Percentiles rank a stretch among this genome's conserved stretches.
phyloP scores from a whole-genome alignment of 2,113 vertebrate genomes.

The Genyomyrus donnyi region DNA sequence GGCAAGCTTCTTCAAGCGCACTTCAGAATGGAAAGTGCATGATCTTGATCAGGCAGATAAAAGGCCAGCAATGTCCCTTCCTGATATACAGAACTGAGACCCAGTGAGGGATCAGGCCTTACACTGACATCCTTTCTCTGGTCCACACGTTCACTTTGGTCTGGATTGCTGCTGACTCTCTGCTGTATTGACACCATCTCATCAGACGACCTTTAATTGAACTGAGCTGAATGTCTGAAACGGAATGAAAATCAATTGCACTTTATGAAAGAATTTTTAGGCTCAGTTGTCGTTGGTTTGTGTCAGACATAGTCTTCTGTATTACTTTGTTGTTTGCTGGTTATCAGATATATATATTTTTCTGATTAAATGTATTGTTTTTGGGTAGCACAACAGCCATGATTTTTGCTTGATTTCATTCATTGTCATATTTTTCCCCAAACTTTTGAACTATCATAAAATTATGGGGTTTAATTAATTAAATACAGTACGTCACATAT shows the following conservation, averaged over 20 bases:
- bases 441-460: not conserved
- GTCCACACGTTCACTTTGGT: slow-evolving; percentile 10
- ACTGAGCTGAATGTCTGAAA: slow-evolving; percentile 1
- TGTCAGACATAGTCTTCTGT: not conserved
- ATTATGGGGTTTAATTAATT: not conserved
- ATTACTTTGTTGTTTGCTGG: not conserved
- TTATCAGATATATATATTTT: not conserved
- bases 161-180: not conserved
- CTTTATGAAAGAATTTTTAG: not conserved
- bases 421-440: not conserved
- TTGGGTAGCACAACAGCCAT: not conserved
- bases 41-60: slow-evolving; percentile 16
- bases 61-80: not conserved
- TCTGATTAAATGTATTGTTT: not conserved
- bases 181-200: not conserved
- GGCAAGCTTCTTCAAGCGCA: slow-evolving; percentile 12
- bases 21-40: slow-evolving; percentile 15
- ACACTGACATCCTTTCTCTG: not conserved
- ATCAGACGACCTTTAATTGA: not conserved
- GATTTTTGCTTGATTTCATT: not conserved
- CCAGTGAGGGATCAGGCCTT: not conserved
- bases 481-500: not conserved
- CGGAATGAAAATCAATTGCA: not conserved
- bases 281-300: too few relatives aligned
- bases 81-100: not conserved